These are phyloP conservation scores for Syndactyla subalaris DNA, from an alignment of 2,797 vertebrate genomes.

Conservation along the genomic window DNA sequence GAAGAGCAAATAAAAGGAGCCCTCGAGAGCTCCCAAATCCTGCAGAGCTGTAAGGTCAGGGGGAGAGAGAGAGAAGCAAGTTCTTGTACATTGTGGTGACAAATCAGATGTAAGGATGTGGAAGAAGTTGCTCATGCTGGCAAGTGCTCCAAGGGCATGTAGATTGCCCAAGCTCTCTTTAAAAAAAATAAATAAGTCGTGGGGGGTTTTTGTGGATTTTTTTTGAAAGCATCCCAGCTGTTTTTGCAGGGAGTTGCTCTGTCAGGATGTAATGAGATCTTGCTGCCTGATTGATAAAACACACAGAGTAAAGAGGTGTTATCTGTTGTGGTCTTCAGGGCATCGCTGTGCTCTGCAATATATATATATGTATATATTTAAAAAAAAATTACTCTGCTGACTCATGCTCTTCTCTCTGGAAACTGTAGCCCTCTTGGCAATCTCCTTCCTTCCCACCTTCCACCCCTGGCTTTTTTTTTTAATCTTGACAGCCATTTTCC, in stretches of 20 bases:
- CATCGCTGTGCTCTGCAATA: not conserved
- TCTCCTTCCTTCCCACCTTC: not conserved
- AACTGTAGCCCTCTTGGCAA: slow-evolving; percentile 15
- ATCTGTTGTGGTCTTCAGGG: slow-evolving; percentile 32
- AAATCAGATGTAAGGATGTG: not conserved
- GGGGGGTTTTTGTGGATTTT: not conserved
- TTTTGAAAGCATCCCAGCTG: slow-evolving; percentile 35
- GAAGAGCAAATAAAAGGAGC: not conserved
- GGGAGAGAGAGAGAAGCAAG: not conserved
- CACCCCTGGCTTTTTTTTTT: not conserved
- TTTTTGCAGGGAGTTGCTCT: slow-evolving; percentile 32
- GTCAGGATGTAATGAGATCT: slow-evolving; percentile 17
- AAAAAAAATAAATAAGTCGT: not conserved
- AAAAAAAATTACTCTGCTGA: slow-evolving; percentile 43
- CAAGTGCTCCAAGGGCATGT: not conserved
- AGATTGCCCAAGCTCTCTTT: not conserved
- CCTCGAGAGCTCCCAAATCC: not conserved
- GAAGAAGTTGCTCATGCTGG: not conserved
- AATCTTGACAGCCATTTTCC: not conserved
- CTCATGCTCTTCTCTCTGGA: slow-evolving; percentile 20
- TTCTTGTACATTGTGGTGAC: not conserved
- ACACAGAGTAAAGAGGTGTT: slow-evolving; percentile 50
- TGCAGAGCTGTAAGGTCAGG: not conserved
- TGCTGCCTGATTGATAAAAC: slow-evolving; percentile 66
- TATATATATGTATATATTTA: not conserved